Conservation (phyloP, 2,888 invertebrate species). For the Ormyrus nitidulus region DNA sequence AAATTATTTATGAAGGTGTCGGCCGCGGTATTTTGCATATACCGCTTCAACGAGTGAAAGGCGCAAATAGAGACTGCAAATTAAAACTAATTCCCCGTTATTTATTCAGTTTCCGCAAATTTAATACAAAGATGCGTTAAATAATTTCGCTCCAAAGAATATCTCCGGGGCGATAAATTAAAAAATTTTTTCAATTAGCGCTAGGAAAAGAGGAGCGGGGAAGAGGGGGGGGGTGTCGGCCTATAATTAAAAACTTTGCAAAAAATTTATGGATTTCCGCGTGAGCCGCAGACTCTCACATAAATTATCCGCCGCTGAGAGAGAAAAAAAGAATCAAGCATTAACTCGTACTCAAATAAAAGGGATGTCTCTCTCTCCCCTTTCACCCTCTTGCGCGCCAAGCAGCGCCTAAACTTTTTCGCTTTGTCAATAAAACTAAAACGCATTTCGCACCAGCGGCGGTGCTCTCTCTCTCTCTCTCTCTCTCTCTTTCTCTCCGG, state of each 20-base stretch:
- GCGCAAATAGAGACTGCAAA: no score
- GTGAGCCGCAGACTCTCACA: constrained; percentile 43
- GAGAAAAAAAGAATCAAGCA: constrained; percentile 23
- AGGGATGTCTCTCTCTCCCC: constrained; percentile 16
- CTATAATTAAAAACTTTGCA: constrained; percentile 53
- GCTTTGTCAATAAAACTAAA: constrained; percentile 57
- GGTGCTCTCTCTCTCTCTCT: neutral
- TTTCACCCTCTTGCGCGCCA: neutral
- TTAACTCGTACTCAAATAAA: constrained; percentile 53
- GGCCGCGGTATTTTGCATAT: neutral
- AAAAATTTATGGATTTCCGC: constrained; percentile 56
- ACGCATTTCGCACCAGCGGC: constrained; percentile 39
- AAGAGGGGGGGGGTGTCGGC: neutral
- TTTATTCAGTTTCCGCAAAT: no score
- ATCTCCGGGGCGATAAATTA: constrained; percentile 33
- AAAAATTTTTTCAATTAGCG: constrained; percentile 53
- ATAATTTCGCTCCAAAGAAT: constrained; percentile 11
- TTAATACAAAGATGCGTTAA: no score
- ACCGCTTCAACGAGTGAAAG: neutral
- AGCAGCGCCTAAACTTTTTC: constrained; percentile 49
- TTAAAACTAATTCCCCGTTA: no score
- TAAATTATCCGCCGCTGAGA: constrained; percentile 37
- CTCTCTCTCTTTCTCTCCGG: neutral
- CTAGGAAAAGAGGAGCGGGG: constrained; percentile 20
- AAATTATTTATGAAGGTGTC: constrained; percentile 11